Conservation (phyloP, 2,888 invertebrate species). For the Calameuta filiformis region DNA sequence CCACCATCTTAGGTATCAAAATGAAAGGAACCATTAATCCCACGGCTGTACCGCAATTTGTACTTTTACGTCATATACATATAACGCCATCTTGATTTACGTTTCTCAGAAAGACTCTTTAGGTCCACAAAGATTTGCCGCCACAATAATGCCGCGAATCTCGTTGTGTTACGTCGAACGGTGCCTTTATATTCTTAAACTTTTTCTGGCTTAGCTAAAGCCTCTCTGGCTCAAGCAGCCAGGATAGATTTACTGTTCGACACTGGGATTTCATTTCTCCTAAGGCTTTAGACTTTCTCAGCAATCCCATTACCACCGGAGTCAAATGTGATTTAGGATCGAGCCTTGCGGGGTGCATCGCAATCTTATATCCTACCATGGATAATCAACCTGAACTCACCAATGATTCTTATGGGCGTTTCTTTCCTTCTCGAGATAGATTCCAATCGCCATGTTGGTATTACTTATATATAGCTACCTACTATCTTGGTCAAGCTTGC, state of each 20-base stretch:
- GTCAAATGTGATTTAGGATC: slow-evolving; percentile 63
- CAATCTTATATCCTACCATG: slow-evolving; percentile 10
- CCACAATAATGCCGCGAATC: not conserved
- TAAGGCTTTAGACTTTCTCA: slow-evolving; percentile 43
- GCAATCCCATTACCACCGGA: slow-evolving; percentile 51
- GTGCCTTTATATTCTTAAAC: not conserved
- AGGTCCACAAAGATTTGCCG: not conserved
- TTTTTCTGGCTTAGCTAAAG: not conserved
- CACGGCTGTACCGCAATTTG: not conserved
- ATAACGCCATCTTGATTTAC: not conserved
- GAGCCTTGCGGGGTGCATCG: slow-evolving; percentile 30
- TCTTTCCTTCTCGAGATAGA: slow-evolving; percentile 8
- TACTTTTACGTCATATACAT: not conserved
- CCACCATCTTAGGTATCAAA: not conserved
- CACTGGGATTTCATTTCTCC: slow-evolving; percentile 41
- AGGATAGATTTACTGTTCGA: slow-evolving; percentile 55
- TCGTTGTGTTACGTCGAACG: not conserved
- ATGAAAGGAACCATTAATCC: not conserved
- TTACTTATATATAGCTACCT: not conserved
- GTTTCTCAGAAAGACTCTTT: not conserved
- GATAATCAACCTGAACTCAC: not conserved
- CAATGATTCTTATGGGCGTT: slow-evolving; percentile 7
- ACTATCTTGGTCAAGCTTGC: not conserved
- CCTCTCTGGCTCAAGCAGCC: slow-evolving; percentile 14
- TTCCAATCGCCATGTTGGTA: not conserved